Conservation (phyloP, 2,113 vertebrate genomes). For the Nerophis lumbriciformis region DNA sequence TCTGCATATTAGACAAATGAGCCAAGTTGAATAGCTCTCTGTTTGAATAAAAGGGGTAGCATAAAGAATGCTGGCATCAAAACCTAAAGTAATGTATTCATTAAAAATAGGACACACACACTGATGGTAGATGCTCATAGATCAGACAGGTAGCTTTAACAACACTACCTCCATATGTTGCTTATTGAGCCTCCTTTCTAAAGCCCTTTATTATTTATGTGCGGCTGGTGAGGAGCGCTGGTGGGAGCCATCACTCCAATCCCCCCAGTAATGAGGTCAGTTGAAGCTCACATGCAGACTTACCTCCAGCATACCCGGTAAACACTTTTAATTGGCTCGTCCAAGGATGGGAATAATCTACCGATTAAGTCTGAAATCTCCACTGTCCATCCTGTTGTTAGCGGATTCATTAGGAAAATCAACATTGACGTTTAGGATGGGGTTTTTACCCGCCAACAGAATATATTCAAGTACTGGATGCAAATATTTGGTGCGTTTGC, state of each 20-base stretch:
- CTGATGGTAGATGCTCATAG: not conserved
- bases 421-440: slow-evolving; percentile 25
- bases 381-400: slow-evolving; percentile 39
- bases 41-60: too few relatives aligned
- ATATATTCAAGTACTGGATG: slow-evolving; percentile 19
- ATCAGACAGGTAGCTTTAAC: not conserved
- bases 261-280: slow-evolving; percentile 53
- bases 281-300: slow-evolving; percentile 36
- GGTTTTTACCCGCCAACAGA: slow-evolving; percentile 33
- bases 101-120: too few relatives aligned
- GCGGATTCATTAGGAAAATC: slow-evolving; percentile 42
- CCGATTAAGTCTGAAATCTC: slow-evolving; percentile 40
- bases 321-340: slow-evolving; percentile 65
- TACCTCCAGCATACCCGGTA: slow-evolving; percentile 48
- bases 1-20: too few relatives aligned
- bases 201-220: slow-evolving; percentile 55
- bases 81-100: too few relatives aligned
- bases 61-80: too few relatives aligned
- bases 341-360: slow-evolving; percentile 34
- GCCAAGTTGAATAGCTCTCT: too few relatives aligned
- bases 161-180: not conserved
- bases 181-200: slow-evolving; percentile 33
- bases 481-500: not conserved
- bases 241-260: slow-evolving; percentile 39
- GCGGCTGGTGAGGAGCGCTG: slow-evolving; percentile 31